Evolutionary conservation across 2,113 vertebrate genomes (phyloP).

Genomic region (Xenopus borealis): DNA sequence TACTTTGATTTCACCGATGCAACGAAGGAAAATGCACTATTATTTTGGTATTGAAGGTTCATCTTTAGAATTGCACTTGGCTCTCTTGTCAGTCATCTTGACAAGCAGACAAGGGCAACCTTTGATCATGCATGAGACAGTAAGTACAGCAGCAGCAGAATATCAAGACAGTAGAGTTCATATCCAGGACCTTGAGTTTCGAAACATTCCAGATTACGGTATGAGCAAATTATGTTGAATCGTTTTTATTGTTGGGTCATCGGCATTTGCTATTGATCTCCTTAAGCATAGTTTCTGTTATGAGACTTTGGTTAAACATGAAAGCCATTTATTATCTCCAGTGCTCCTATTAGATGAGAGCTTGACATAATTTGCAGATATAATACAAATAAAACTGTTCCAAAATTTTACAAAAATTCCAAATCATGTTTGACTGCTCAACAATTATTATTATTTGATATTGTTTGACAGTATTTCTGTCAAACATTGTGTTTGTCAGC

Average conservation of each 20-base stretch:
- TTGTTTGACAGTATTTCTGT: no score
- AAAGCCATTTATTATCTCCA: constrained; percentile 41
- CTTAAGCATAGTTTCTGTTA: constrained; percentile 25
- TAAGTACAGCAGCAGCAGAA: constrained; percentile 52
- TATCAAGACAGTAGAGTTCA: constrained; percentile 48
- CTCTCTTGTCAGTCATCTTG: constrained; percentile 63
- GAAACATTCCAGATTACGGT: constrained; percentile 22
- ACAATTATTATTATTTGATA: background rate
- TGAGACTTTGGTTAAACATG: constrained; percentile 46
- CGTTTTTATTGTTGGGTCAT: constrained; percentile 30
- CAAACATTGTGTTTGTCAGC: no score
- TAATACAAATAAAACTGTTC: constrained; percentile 49
- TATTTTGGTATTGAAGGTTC: constrained; percentile 59
- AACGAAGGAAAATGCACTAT: constrained; percentile 61
- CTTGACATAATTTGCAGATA: constrained; percentile 47
- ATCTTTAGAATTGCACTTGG: constrained; percentile 54
- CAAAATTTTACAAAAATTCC: background rate
- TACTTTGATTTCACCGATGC: constrained; percentile 66
- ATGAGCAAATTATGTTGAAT: constrained; percentile 21
- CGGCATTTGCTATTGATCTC: constrained; percentile 44
- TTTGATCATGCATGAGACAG: constrained; percentile 63
- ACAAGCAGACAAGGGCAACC: constrained; percentile 56
- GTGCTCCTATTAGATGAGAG: constrained; percentile 33
- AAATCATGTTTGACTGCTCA: background rate
- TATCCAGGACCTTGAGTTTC: constrained; percentile 40